phyloP scores from a whole-genome alignment of 1,140 invertebrate genomes.

The Subanguina moxae region DNA sequence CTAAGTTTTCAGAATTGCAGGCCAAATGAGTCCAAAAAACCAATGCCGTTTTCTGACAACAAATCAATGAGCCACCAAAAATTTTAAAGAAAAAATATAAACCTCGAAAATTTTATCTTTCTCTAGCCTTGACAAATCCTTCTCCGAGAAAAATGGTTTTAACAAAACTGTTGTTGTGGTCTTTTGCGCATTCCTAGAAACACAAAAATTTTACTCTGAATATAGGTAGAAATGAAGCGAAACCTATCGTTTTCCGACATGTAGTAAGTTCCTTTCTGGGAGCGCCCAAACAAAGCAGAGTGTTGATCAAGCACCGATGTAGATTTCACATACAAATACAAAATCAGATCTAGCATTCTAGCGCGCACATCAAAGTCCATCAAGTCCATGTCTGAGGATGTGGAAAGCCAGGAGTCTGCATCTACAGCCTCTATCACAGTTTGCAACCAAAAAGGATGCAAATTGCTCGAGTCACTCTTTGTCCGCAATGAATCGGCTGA shows the following conservation, averaged over 20 bases:
- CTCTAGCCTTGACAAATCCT: conserved; percentile 38
- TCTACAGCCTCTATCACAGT: conserved; percentile 36
- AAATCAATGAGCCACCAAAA: no score
- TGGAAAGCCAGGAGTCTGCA: conserved; percentile 20
- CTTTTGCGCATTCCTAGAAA: conserved; percentile 27
- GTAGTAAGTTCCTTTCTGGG: conserved; percentile 1
- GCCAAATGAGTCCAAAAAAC: conserved; percentile 38
- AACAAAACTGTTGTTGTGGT: conserved; percentile 51
- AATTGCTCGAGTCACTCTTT: conserved; percentile 12
- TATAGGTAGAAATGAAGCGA: background rate
- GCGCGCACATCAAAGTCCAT: conserved; percentile 46
- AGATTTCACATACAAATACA: conserved; percentile 50
- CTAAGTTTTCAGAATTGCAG: conserved; percentile 11
- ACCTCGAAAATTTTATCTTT: conserved; percentile 35
- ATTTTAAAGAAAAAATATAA: no score
- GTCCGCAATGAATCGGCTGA: conserved; percentile 25
- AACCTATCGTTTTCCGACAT: conserved; percentile 2
- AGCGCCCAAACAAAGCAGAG: conserved; percentile 38
- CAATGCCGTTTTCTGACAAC: conserved; percentile 30
- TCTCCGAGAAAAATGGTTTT: conserved; percentile 43
- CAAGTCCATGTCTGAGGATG: background rate
- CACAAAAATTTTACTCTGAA: background rate
- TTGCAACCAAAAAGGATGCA: conserved; percentile 34
- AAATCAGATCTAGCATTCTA: conserved; percentile 44
- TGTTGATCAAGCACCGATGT: conserved; percentile 51